A percentile compares a stretch with the other conserved stretches of the same genome.
These are phyloP conservation scores for Heteromormyrus szaboi DNA, from an alignment of 2,797 vertebrate genomes.

Conservation along the genomic window DNA sequence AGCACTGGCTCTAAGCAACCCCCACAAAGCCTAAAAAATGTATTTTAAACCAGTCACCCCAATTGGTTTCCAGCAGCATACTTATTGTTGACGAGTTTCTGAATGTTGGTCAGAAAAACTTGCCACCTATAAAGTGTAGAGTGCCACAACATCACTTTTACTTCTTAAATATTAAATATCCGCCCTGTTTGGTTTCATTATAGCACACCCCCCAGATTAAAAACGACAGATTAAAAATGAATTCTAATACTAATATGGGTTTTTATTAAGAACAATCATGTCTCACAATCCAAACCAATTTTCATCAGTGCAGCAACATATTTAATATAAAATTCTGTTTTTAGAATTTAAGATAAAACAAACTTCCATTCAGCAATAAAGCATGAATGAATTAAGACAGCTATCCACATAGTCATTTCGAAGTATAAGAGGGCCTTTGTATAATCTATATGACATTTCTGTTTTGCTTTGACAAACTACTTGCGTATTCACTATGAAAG, in stretches of 20 bases:
- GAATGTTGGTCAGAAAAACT: not conserved
- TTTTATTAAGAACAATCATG: not conserved
- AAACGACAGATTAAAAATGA: not conserved
- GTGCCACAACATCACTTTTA: not conserved
- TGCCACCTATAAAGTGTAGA: not conserved
- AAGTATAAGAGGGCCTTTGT: slow-evolving; percentile 4
- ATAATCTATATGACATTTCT: slow-evolving; percentile 2
- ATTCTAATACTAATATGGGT: not conserved
- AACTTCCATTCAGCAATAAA: not conserved
- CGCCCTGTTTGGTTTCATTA: not conserved
- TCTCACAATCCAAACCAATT: not conserved
- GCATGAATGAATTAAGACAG: not conserved
- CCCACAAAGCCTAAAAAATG: not conserved
- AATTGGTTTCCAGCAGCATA: not conserved
- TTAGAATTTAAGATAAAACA: not conserved
- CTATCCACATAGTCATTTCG: not conserved
- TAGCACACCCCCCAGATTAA: not conserved
- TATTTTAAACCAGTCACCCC: not conserved
- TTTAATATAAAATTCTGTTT: not conserved
- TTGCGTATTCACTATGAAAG: slow-evolving; percentile 1
- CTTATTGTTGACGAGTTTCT: not conserved
- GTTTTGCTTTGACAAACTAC: not conserved
- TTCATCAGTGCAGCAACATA: not conserved
- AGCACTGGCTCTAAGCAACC: not conserved
- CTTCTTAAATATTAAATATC: not conserved